phyloP scores from a whole-genome alignment of 92 coral and sea anemone species.

The Desmophyllum pertusum region DNA sequence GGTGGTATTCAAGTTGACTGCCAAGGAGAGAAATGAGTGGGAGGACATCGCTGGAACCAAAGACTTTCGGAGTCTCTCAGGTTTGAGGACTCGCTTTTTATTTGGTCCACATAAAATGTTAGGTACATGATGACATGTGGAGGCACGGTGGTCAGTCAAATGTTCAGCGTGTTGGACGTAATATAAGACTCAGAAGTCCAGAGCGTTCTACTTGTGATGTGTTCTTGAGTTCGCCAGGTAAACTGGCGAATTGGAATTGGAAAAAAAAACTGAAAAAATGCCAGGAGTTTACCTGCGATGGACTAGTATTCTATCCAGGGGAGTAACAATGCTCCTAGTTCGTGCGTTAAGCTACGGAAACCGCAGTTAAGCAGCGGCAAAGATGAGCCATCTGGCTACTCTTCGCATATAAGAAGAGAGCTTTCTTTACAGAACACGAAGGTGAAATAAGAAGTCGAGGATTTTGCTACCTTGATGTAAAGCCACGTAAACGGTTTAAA shows the following conservation, averaged over 20 bases:
- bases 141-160: neutral
- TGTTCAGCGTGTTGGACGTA: neutral
- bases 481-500: no score
- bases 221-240: no score
- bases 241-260: no score
- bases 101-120: neutral
- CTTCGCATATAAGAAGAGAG: no score
- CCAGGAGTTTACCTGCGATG: neutral
- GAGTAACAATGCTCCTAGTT: neutral
- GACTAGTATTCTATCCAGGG: neutral
- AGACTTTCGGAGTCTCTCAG: neutral
- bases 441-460: no score
- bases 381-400: neutral
- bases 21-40: slow-evolving; percentile 24
- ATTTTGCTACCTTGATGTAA: no score
- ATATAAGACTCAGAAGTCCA: no score
- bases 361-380: neutral
- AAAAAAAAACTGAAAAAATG: no score
- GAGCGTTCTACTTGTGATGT: no score
- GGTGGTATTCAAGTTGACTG: slow-evolving; percentile 6
- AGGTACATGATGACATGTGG: no score
- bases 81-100: neutral
- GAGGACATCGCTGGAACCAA: neutral
- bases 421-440: no score
- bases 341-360: neutral